Evolutionary conservation across 2,797 vertebrate genomes (phyloP).

Genomic region (Remorina albescens): DNA sequence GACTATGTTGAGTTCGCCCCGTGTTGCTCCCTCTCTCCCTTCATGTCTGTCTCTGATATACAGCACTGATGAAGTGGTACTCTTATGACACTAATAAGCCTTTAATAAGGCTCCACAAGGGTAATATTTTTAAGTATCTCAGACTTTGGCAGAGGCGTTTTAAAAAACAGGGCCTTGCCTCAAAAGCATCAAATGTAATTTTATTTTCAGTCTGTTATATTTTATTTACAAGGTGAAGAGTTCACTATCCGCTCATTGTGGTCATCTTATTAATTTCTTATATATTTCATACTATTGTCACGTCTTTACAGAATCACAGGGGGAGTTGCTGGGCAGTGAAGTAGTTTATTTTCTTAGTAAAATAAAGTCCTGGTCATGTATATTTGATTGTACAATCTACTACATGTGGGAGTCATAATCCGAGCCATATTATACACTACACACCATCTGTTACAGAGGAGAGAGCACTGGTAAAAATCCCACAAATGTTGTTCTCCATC

Average conservation of each 20-base stretch:
- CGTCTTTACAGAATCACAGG: background rate
- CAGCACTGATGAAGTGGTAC: background rate
- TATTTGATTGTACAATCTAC: conserved; percentile 34
- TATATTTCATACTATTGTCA: background rate
- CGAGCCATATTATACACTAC: conserved; percentile 48
- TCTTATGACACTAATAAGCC: background rate
- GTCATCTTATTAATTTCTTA: background rate
- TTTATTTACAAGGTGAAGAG: background rate
- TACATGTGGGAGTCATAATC: conserved; percentile 59
- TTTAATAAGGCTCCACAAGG: background rate
- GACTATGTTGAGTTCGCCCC: conserved; percentile 58
- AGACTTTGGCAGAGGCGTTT: background rate
- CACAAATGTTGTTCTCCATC: conserved; percentile 1
- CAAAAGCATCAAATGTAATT: no score
- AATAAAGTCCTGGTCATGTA: conserved; percentile 38
- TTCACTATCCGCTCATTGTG: background rate
- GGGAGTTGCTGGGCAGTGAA: background rate
- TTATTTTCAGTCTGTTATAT: no score
- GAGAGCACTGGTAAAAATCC: conserved; percentile 17
- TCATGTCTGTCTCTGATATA: conserved; percentile 17
- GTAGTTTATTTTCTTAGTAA: conserved; percentile 2
- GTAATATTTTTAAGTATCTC: no score
- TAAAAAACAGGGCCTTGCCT: no score
- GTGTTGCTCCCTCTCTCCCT: background rate
- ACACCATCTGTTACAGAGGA: conserved; percentile 61